These are phyloP conservation scores for Urocolius indicus DNA, from an alignment of 2,113 vertebrate genomes.

Conservation along the genomic window DNA sequence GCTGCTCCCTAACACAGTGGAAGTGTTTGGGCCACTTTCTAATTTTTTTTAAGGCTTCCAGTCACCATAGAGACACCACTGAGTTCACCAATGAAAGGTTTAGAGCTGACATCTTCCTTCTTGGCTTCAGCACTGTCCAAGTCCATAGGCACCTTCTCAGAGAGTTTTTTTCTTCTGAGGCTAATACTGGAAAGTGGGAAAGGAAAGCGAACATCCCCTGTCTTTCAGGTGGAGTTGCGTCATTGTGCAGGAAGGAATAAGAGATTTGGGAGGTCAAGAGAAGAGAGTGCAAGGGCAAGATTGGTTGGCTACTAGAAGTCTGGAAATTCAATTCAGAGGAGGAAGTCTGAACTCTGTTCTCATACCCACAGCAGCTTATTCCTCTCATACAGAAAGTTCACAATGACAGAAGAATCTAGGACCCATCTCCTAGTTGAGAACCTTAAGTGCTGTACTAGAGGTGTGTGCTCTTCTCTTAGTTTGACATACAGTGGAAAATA, in stretches of 20 bases:
- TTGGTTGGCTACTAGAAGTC: background rate
- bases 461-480: background rate
- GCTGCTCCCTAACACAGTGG: background rate
- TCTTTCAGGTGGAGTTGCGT: background rate
- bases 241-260: background rate
- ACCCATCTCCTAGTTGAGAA: background rate
- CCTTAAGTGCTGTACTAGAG: background rate
- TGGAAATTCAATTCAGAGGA: background rate
- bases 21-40: background rate
- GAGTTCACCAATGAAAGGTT: background rate
- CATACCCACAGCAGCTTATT: background rate
- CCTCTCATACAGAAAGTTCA: background rate
- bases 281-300: background rate
- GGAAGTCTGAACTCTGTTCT: background rate
- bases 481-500: background rate
- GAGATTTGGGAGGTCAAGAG: background rate
- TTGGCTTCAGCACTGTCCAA: background rate
- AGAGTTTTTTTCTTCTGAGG: background rate
- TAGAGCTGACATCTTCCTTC: background rate
- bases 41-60: background rate
- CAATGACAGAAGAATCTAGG: background rate
- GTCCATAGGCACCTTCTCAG: background rate
- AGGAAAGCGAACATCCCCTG: background rate
- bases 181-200: background rate
- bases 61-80: background rate